Base-by-base conservation (phyloP, 1,140 invertebrate genomes). In the Bombus huntii region DNA sequence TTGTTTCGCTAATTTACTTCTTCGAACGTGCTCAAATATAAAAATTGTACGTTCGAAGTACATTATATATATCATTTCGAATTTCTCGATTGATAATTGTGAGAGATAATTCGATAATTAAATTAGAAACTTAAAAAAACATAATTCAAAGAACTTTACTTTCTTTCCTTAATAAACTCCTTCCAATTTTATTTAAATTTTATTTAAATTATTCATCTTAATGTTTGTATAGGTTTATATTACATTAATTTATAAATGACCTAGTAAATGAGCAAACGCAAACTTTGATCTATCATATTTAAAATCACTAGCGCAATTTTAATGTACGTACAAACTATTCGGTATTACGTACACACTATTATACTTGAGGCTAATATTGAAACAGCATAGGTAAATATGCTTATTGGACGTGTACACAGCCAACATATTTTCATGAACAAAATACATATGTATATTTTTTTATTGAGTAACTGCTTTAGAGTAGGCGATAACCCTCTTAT, bases 31-130 rank as follows among this genome's bases (percentile, higher is more conserved):
- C 85, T 66, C 74, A 72, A 74, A 47, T 80, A 77, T 79, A 65
- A 87, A 66, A 71, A 84, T 82, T 81, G 70, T 90, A 85, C 89
- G 88, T 90, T 89, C 88, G 88, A 89, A 81, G 34, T 53, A 57
- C 18, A 53, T 22, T 68, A 68, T 25, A 18, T 22, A 25, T 37
- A 22, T 42, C 8, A 9, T 70, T n/a, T 6, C 3, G 39, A 68
- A 66, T 70, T 57, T 31, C 25, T 2, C 10, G n/a, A 25, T 42
- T 31, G 8, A 13, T 18, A 15, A 13, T 70, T 22, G 34, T n/a
- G 0, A 15, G 62, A n/a, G 25, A 39, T 9, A 31, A 73, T n/a
- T 73, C 15, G 13, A 3, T n/a, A 39, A 71, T 18, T 25, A 13
- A 71, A 71, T 12, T 5, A n/a, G 42, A 18, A 25, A 73, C 2